phyloP scores from a whole-genome alignment of 1,140 invertebrate species.

The Drosophila nasuta region DNA sequence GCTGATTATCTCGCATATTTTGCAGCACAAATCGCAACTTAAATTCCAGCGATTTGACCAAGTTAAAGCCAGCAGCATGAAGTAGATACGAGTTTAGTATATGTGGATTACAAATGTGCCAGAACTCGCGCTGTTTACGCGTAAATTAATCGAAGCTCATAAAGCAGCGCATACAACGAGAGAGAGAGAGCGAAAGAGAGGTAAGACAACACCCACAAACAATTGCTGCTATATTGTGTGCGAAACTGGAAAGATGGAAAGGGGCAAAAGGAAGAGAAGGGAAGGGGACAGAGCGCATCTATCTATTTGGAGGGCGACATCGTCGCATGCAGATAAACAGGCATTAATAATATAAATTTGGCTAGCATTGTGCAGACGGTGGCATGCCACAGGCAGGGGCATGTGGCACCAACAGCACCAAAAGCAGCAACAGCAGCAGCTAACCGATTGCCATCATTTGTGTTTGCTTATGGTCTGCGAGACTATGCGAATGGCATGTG shows the following conservation, averaged over 20 bases:
- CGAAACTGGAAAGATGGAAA: background rate
- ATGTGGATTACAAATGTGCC: constrained; percentile 6
- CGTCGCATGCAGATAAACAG: constrained; percentile 80
- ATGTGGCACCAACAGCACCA: background rate
- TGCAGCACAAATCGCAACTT: background rate
- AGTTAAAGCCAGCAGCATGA: background rate
- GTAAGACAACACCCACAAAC: background rate
- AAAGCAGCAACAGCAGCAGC: background rate
- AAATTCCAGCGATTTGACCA: background rate
- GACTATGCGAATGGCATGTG: constrained; percentile 20
- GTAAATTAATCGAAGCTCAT: constrained; percentile 79
- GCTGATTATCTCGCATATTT: background rate
- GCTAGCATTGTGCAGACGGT: constrained; percentile 37
- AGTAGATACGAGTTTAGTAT: background rate
- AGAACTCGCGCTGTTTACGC: constrained; percentile 59
- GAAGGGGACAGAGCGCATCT: constrained; percentile 1
- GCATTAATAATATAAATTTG: constrained; percentile 80
- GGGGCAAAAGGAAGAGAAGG: background rate
- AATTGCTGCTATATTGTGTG: constrained; percentile 2
- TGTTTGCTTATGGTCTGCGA: constrained; percentile 49
- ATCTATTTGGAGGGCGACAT: constrained; percentile 50
- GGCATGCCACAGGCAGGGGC: background rate
- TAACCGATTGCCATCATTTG: constrained; percentile 76
- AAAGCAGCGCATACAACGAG: constrained; percentile 71
- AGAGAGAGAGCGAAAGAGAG: background rate